phyloP scores from a whole-genome alignment of 2,888 invertebrate species.

The Acanthopleura granulata region DNA sequence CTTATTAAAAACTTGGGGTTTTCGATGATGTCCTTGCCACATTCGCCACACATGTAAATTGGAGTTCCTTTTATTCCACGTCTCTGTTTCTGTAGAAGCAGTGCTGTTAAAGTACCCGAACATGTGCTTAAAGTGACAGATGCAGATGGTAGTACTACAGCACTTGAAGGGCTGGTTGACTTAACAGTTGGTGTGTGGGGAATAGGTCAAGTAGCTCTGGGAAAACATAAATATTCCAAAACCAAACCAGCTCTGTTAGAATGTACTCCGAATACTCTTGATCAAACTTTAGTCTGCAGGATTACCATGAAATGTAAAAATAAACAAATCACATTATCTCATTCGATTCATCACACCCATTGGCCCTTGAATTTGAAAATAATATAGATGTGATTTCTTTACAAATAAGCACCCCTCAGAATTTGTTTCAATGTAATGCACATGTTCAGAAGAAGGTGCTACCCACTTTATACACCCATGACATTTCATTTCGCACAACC shows the following conservation, averaged over 20 bases:
- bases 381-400: conserved; percentile 21
- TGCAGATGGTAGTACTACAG: too few species aligned
- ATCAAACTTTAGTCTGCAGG: conserved; percentile 1
- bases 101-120: too few species aligned
- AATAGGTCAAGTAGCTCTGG: neutral
- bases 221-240: neutral
- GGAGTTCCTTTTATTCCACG: neutral
- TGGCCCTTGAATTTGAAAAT: conserved; percentile 21
- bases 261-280: neutral
- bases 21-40: neutral
- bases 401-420: neutral
- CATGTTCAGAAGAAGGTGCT: neutral
- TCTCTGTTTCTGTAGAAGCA: neutral
- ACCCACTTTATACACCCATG: neutral
- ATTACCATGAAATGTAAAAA: conserved; percentile 17
- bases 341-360: conserved; percentile 17
- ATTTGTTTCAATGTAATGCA: conserved; percentile 6
- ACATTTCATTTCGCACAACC: conserved; percentile 18
- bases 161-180: neutral
- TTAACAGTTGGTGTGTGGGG: neutral
- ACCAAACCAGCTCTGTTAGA: neutral
- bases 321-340: conserved; percentile 20
- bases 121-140: too few species aligned
- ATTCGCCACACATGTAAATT: conserved; percentile 5
- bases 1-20: neutral